These are phyloP conservation scores for Papilio polytes DNA, from an alignment of 1,140 invertebrate genomes.

Conservation along the genomic window DNA sequence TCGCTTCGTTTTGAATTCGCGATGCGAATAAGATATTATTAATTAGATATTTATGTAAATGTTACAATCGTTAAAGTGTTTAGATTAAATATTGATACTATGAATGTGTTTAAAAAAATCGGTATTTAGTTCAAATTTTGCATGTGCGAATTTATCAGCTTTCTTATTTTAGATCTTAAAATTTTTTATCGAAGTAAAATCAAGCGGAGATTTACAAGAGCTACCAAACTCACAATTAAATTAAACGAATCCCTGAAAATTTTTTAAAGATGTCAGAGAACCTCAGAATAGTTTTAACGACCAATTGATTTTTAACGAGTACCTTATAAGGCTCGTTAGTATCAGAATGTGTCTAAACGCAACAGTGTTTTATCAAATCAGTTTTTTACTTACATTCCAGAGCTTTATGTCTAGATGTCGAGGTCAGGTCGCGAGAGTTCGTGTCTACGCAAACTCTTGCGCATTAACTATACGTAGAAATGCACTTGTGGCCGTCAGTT, in stretches of 20 bases:
- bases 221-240: neutral
- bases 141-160: neutral
- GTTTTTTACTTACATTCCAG: neutral
- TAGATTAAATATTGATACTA: neutral
- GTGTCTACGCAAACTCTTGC: slow-evolving; percentile 33
- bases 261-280: too few species aligned
- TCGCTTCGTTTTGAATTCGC: neutral
- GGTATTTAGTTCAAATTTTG: slow-evolving; percentile 2
- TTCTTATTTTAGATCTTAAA: neutral
- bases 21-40: neutral
- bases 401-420: neutral
- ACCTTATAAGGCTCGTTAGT: neutral
- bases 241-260: too few species aligned
- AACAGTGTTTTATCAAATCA: neutral
- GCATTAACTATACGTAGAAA: slow-evolving; percentile 44
- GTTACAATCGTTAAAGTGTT: neutral
- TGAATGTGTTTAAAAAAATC: neutral
- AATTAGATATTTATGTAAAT: neutral
- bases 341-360: neutral
- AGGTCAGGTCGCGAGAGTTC: slow-evolving; percentile 38
- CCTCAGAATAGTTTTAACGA: neutral
- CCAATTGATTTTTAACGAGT: neutral
- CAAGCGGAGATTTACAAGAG: neutral
- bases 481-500: slow-evolving; percentile 45
- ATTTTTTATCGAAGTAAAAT: neutral